Percentiles rank a stretch among this genome's conserved stretches.
Conservation (phyloP, 2,888 invertebrate species). For the Thera britannica region DNA sequence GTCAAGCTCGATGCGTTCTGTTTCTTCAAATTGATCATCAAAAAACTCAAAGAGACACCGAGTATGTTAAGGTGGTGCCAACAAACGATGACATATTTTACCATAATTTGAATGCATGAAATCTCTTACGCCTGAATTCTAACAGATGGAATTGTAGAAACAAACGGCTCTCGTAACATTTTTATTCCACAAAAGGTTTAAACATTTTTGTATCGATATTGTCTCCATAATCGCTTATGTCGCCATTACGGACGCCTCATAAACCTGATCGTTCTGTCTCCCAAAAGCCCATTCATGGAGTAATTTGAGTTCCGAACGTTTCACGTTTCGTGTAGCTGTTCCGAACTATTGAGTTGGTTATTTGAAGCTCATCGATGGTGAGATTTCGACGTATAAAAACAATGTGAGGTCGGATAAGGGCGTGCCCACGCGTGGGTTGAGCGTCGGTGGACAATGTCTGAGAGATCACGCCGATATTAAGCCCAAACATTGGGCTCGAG, state of each 20-base stretch:
- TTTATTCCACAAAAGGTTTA: conserved; percentile 42
- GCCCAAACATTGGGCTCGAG: conserved; percentile 73
- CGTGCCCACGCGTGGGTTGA: conserved; percentile 72
- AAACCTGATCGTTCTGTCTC: conserved; percentile 40
- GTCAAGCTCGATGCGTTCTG: conserved; percentile 36
- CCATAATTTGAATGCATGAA: conserved; percentile 27
- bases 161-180: conserved; percentile 35
- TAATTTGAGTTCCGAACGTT: conserved; percentile 45
- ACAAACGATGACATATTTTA: conserved; percentile 38
- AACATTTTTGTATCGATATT: conserved; percentile 43
- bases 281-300: conserved; percentile 41
- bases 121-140: conserved; percentile 32
- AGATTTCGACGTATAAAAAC: conserved; percentile 69
- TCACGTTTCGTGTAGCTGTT: conserved; percentile 52
- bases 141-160: conserved; percentile 41
- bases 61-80: conserved; percentile 37
- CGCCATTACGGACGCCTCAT: conserved; percentile 41
- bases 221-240: conserved; percentile 42
- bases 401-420: conserved; percentile 67
- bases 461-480: conserved; percentile 67
- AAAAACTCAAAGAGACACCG: conserved; percentile 38
- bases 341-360: conserved; percentile 54
- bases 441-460: conserved; percentile 80
- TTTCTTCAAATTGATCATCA: conserved; percentile 45
- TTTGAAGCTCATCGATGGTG: conserved; percentile 59